Evolutionary conservation across 2,113 vertebrate species (phyloP).

Genomic region (Salvator merianae): DNA sequence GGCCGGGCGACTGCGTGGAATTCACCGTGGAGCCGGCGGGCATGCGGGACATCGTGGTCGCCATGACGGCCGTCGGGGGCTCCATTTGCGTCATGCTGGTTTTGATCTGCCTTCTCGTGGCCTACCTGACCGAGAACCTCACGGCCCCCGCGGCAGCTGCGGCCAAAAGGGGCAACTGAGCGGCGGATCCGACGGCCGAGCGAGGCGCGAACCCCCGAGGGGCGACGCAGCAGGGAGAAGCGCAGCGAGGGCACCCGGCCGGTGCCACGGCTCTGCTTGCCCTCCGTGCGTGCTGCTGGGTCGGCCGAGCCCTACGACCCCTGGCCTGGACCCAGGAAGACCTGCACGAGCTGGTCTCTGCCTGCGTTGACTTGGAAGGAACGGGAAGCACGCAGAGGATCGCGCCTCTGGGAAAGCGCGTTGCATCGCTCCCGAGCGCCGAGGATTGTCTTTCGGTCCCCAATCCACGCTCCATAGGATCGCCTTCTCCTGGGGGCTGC

Average conservation of each 20-base stretch:
- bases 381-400: too few relatives aligned
- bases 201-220: not conserved
- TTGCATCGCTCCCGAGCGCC: too few relatives aligned
- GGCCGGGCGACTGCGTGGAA: slow-evolving; percentile 85
- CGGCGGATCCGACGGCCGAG: not conserved
- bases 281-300: too few relatives aligned
- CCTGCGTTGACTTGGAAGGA: too few relatives aligned
- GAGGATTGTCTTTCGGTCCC: too few relatives aligned
- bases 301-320: not conserved
- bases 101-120: slow-evolving; percentile 95
- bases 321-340: too few relatives aligned
- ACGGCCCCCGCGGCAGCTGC: slow-evolving; percentile 47
- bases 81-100: slow-evolving; percentile 98
- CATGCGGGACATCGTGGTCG: slow-evolving; percentile 95
- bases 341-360: too few relatives aligned
- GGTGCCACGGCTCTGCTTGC: too few relatives aligned
- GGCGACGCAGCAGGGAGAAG: not conserved
- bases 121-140: slow-evolving; percentile 96
- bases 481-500: too few relatives aligned
- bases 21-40: slow-evolving; percentile 86
- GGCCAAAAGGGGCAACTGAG: slow-evolving; percentile 39
- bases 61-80: slow-evolving; percentile 96
- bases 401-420: too few relatives aligned
- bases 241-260: not conserved
- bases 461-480: too few relatives aligned